Evolutionary conservation across 2,888 invertebrate species (phyloP), one percentile per base, ranked within the genome.

Genomic region (Julus scandinavius): DNA sequence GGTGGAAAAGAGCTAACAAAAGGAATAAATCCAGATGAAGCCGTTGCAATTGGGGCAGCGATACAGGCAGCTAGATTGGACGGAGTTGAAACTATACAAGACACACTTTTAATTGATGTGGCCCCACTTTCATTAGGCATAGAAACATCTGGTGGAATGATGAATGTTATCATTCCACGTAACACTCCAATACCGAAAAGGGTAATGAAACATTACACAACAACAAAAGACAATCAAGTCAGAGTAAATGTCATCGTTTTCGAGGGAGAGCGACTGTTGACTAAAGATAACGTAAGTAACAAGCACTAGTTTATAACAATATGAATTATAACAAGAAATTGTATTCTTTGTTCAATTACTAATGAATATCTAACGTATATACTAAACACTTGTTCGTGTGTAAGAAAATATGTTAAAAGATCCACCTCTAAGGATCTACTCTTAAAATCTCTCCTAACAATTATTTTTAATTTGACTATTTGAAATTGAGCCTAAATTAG

Each of bases 111-210:
- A 90, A 95, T 98, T 89, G 98, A 99, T 92, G 98, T 98, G 29
- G 96, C 97, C 0, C 97, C 97, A 0, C 93, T 99, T 92, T 99
- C 97, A 0, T 93, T 96, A 91, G 97, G 97, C 93, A 97, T 97
- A 91, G 97, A 97, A 92, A 97, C 97, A 29, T 97, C 97, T 90
- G 97, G 97, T 89, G 97, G 97, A 90, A 97, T 97, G 54, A 99
- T 99, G 99, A 99, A 98, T 88, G 96, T 97, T 0, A 94, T 99
- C 88, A 99, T 99, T 93, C 98, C 98, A 93, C 95, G 99, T 89
- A 99, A 99, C 94, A 97, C 98, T 45, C 97, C 97, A 92, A 98
- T 99, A 92, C 98, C 98, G 89, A 98, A 98, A 89, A 98, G 98
- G 93, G 97, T 98, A 93, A 97, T 97, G 0, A 98, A 98, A 92